Evolutionary conservation across 2,797 vertebrate genomes (phyloP).

Genomic region (Hozukius guyotensis): DNA sequence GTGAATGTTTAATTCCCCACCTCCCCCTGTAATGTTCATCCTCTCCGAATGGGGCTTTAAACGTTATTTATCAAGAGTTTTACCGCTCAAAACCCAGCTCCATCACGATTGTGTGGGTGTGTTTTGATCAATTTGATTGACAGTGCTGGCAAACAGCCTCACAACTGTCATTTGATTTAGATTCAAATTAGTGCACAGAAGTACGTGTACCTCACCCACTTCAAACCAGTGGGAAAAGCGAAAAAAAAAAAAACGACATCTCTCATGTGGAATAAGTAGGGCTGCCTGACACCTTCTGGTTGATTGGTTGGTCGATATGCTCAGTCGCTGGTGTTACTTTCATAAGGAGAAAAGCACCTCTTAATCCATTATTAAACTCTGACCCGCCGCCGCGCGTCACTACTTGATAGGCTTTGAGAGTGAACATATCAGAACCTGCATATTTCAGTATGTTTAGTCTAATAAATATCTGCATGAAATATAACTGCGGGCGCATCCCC

Average conservation of each 20-base stretch:
- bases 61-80: neutral
- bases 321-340: neutral
- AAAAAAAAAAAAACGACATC: neutral
- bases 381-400: neutral
- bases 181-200: neutral
- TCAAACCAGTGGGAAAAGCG: neutral
- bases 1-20: neutral
- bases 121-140: conserved; percentile 1
- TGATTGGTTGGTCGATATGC: neutral
- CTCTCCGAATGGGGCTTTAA: neutral
- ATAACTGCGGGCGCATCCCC: neutral
- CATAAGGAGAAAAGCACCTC: neutral
- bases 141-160: neutral
- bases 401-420: neutral
- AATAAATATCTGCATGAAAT: neutral
- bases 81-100: neutral
- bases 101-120: neutral
- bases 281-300: neutral
- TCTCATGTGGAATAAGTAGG: neutral
- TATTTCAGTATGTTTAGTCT: neutral
- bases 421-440: neutral
- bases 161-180: neutral
- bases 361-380: neutral
- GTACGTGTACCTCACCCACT: neutral
- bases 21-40: neutral